A percentile compares a stretch with the other conserved stretches of the same genome.
These are phyloP conservation scores for Drosophila malerkotliana DNA, from an alignment of 1,140 invertebrate genomes.

Conservation along the genomic window DNA sequence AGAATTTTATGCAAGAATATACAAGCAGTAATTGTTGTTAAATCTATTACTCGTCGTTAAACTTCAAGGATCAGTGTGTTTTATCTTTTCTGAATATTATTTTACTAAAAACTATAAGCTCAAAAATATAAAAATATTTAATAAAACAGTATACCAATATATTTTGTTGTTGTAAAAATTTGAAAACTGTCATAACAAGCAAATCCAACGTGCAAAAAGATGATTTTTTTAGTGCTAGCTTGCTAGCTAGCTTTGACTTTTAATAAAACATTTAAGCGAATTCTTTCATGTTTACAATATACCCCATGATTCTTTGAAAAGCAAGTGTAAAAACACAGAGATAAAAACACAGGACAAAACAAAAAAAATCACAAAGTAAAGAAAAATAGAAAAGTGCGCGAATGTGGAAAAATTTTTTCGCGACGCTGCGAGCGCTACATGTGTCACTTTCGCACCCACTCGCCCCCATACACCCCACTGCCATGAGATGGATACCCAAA, in stretches of 20 bases:
- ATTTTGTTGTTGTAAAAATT: not conserved
- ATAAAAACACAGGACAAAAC: constrained; percentile 2
- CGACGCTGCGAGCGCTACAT: constrained; percentile 53
- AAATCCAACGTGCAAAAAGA: too few species aligned
- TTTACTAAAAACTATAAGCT: too few species aligned
- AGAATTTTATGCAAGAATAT: too few species aligned
- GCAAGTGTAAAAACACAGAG: constrained; percentile 12
- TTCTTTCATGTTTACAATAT: constrained; percentile 7
- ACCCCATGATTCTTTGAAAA: not conserved
- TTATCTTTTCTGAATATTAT: too few species aligned
- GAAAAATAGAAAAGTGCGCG: constrained; percentile 29
- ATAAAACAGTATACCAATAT: not conserved
- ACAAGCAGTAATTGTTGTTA: too few species aligned
- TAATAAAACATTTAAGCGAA: not conserved
- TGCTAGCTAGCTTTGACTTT: not conserved
- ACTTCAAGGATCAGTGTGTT: too few species aligned
- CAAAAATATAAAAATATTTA: too few species aligned
- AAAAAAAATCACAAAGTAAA: not conserved
- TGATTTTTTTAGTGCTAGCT: not conserved
- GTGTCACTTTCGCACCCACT: constrained; percentile 35
- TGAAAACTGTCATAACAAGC: not conserved
- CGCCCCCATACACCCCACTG: not conserved
- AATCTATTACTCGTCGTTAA: too few species aligned
- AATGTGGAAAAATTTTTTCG: constrained; percentile 41
- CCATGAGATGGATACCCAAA: not conserved